Percentiles rank a stretch among this genome's conserved stretches.
These are phyloP conservation scores for Arenicola marina DNA, from an alignment of 2,888 invertebrate species.

Conservation along the genomic window DNA sequence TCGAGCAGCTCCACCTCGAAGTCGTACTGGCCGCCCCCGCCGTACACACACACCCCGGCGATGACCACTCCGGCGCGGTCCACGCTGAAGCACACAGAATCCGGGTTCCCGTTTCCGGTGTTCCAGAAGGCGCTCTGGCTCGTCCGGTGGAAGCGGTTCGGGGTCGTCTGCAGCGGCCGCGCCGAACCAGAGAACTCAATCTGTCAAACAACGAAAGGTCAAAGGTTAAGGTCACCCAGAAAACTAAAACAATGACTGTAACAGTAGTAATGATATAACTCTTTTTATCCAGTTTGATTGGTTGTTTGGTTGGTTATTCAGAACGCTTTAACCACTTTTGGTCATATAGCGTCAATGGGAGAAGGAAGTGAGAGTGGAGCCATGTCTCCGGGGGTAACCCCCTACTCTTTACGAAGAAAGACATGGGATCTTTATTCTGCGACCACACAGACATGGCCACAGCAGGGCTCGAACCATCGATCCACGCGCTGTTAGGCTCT, in stretches of 20 bases:
- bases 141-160: constrained; percentile 86
- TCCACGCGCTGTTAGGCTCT: no score
- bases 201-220: constrained; percentile 44
- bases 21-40: constrained; percentile 85
- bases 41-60: constrained; percentile 87
- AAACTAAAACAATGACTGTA: background rate
- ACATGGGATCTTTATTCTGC: no score
- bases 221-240: background rate
- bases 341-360: no score
- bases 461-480: no score
- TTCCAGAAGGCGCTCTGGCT: constrained; percentile 94
- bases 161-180: constrained; percentile 82
- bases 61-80: constrained; percentile 87
- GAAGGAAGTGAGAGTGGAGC: no score
- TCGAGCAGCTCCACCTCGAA: constrained; percentile 87
- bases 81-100: constrained; percentile 92
- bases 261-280: background rate
- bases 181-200: constrained; percentile 76
- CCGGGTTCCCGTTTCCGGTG: constrained; percentile 94
- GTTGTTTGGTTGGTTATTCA: no score
- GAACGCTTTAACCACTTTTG: no score
- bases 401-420: no score
- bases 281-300: background rate
- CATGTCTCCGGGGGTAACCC: no score
- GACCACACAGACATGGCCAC: no score